Evolutionary conservation across 2,797 vertebrate genomes (phyloP), one percentile per base, ranked within the genome.

Genomic region (Spheniscus humboldti): DNA sequence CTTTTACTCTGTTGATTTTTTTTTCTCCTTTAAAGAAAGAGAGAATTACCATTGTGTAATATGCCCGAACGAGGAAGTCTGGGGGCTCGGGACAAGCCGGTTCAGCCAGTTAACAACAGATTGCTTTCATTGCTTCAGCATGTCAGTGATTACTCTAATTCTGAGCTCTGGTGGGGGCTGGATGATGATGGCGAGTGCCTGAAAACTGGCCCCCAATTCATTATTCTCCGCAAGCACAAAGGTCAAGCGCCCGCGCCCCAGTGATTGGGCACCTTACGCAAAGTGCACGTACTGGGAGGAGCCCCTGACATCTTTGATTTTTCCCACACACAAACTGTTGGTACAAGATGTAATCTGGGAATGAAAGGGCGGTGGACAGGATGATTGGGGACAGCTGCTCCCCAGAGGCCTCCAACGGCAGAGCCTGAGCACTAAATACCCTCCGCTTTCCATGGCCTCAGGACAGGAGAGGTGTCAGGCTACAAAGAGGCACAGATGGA

Each of bases 221-320:
- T 98, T 97, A 96, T 76, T 95, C 88, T 83, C 91, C 23, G 13
- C 39, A 35, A 91, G 96, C 76, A 24, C 90, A 92, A 88, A 95
- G 96, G 98, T 98, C 97, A 96, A 77, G 94, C 60, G 5, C 86
- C 87, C 3, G 6, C 1, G 57, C 59, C 90, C 77, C 30, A 2
- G 17, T 92, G 94, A 93, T 80, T 83, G 96, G 96, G 94, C 97
- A 98, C 97, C 97, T 98, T 97, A 97, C 55, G 35, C 92, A 66
- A 94, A 83, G 64, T 95, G 96, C 92, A 50, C 20, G 71, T 93
- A 86, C 93, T 68, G 94, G 71, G 90, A 97, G 96, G 91, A 93
- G 90, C 89, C 89, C 87, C 96, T 97, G 97, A 96, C 96, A 94
- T 92, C 91, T 96, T 92, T 96, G 96, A 96, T 97, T 97, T 96